phyloP scores from a whole-genome alignment of 2,888 invertebrate genomes.

The Dinocampus coccinellae region DNA sequence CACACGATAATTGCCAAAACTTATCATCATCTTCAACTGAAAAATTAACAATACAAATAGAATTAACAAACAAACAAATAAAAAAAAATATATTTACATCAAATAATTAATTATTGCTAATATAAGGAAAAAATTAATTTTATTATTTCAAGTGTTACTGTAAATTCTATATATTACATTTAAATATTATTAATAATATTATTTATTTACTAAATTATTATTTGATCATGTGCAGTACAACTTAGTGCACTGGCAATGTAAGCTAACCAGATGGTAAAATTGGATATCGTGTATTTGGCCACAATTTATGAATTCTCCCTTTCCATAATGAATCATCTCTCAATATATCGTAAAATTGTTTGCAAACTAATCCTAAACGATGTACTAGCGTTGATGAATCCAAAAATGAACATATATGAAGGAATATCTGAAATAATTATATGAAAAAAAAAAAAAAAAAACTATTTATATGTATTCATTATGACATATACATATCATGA shows the following conservation, averaged over 20 bases:
- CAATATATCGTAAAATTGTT: slow-evolving; percentile 72
- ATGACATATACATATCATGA: neutral
- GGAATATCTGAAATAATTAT: slow-evolving; percentile 71
- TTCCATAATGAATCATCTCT: slow-evolving; percentile 74
- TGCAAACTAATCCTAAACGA: slow-evolving; percentile 72
- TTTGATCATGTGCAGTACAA: slow-evolving; percentile 48
- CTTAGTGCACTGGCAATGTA: slow-evolving; percentile 46
- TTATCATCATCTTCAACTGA: slow-evolving; percentile 68
- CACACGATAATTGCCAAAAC: slow-evolving; percentile 74
- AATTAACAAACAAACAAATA: too few species aligned
- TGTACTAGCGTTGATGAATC: slow-evolving; percentile 73
- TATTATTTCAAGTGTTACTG: too few species aligned
- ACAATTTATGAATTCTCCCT: slow-evolving; percentile 62
- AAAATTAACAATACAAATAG: slow-evolving; percentile 37
- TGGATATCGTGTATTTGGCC: slow-evolving; percentile 60
- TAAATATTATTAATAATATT: slow-evolving; percentile 41
- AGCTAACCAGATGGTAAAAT: slow-evolving; percentile 62
- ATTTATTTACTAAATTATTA: slow-evolving; percentile 56
- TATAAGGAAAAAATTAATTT: too few species aligned
- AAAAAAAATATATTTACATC: too few species aligned
- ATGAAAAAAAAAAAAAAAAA: slow-evolving; percentile 27
- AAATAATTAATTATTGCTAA: too few species aligned
- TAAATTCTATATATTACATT: too few species aligned
- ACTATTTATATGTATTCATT: neutral
- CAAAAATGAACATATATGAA: slow-evolving; percentile 75